Conservation (phyloP, 2,888 invertebrate species). For the Maniola hyperantus region DNA sequence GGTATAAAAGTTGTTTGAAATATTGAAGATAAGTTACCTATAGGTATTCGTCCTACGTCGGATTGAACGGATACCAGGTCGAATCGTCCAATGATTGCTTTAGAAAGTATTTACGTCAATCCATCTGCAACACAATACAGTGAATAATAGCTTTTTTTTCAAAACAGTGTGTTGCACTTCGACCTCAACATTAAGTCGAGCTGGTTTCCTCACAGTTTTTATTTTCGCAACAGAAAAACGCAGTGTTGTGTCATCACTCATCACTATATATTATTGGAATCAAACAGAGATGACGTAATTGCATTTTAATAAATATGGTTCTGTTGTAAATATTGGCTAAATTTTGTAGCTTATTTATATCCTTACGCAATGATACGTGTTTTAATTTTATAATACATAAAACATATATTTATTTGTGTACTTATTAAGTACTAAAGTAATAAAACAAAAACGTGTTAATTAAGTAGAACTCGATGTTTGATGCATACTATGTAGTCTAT, state of each 20-base stretch:
- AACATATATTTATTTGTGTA: not conserved
- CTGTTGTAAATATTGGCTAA: slow-evolving; percentile 7
- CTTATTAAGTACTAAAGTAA: too few species aligned
- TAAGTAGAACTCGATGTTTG: too few species aligned
- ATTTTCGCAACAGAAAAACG: slow-evolving; percentile 13
- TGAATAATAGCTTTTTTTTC: not conserved
- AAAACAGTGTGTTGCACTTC: not conserved
- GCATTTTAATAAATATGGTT: slow-evolving; percentile 11
- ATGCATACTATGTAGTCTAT: too few species aligned
- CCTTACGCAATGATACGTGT: not conserved
- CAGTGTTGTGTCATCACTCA: slow-evolving; percentile 8
- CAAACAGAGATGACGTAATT: slow-evolving; percentile 13
- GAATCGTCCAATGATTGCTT: too few species aligned
- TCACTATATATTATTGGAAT: slow-evolving; percentile 3
- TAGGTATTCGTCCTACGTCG: too few species aligned
- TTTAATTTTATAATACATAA: too few species aligned
- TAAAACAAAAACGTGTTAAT: too few species aligned
- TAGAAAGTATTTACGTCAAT: not conserved
- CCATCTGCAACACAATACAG: not conserved
- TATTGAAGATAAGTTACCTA: too few species aligned
- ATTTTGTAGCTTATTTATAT: not conserved
- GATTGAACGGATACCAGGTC: too few species aligned
- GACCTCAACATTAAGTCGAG: slow-evolving; percentile 2
- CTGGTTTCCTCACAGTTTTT: slow-evolving; percentile 9
- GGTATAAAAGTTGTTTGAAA: too few species aligned